Conservation (phyloP, 2,113 vertebrate genomes). For the Corapipo altera region DNA sequence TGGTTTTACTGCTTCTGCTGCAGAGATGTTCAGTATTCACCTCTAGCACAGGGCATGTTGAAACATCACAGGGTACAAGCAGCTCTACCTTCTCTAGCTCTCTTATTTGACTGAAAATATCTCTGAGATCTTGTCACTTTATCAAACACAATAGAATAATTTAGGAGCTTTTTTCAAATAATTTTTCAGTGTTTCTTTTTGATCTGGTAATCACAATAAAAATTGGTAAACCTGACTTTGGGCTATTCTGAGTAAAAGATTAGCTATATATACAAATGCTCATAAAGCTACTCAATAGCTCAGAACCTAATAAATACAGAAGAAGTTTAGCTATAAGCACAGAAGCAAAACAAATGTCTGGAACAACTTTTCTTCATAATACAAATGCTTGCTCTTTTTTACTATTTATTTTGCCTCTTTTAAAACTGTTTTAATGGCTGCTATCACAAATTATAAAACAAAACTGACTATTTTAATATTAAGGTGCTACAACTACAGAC, state of each 20-base stretch:
- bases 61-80: neutral
- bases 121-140: neutral
- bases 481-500: neutral
- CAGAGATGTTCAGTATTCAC: neutral
- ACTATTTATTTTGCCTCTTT: neutral
- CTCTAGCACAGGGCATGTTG: neutral
- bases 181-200: neutral
- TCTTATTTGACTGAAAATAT: neutral
- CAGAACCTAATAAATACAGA: neutral
- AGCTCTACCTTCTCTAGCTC: neutral
- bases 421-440: neutral
- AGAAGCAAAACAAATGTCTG: neutral
- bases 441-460: neutral
- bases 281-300: neutral
- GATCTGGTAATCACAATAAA: neutral
- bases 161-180: neutral
- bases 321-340: neutral
- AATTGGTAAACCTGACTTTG: neutral
- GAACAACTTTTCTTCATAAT: neutral
- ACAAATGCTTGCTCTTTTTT: neutral
- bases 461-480: neutral
- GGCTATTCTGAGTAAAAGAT: neutral
- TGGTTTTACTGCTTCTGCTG: slow-evolving; percentile 23
- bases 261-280: neutral
- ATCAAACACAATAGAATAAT: neutral